A percentile compares a stretch with the other conserved stretches of the same genome.
Conservation (phyloP, 2,888 invertebrate genomes). For the Lamellibrachia satsuma region DNA sequence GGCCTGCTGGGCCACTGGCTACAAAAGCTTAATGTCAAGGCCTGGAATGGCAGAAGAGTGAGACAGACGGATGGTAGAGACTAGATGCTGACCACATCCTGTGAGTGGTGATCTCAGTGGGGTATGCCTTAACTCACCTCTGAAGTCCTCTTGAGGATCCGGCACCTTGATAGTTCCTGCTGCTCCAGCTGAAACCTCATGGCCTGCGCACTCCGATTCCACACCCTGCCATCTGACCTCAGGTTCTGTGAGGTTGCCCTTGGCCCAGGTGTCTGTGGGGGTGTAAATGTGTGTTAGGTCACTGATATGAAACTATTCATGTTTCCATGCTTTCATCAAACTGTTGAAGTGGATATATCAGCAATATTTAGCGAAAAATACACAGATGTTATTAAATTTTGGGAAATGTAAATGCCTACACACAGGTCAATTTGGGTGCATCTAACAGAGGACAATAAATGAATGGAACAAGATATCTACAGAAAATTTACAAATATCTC, state of each 20-base stretch:
- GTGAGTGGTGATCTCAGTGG: no score
- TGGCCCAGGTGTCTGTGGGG: background rate
- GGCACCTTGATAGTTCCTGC: background rate
- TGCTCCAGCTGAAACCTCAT: slow-evolving; percentile 2
- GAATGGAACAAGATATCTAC: no score
- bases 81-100: background rate
- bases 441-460: no score
- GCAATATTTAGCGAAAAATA: background rate
- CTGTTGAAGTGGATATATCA: background rate
- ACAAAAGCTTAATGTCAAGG: no score
- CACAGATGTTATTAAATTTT: no score
- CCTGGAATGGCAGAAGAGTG: no score
- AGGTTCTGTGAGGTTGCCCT: background rate
- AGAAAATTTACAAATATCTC: no score
- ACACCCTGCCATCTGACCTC: background rate
- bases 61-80: no score
- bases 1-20: no score
- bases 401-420: no score
- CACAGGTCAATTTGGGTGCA: no score
- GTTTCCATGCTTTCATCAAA: background rate
- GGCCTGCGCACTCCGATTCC: background rate
- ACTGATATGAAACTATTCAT: background rate
- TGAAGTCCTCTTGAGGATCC: background rate
- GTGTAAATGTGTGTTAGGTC: background rate
- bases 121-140: background rate